Evolutionary conservation across 92 coral and sea anemone species (phyloP).

Genomic region (Actinostola sp.): DNA sequence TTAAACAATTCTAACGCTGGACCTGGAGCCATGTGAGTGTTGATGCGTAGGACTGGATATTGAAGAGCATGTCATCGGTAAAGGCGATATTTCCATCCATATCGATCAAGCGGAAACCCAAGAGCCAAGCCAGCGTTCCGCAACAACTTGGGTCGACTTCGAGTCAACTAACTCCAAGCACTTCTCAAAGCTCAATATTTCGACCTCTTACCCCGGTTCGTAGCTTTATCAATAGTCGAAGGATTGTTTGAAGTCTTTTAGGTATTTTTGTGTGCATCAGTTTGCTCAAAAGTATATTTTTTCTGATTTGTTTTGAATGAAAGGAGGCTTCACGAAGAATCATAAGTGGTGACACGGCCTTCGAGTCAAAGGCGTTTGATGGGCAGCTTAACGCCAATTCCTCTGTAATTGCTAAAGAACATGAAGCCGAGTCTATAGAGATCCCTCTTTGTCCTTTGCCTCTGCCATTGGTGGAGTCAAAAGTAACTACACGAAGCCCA

Average conservation of each 20-base stretch:
- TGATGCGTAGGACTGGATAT: constrained; percentile 35
- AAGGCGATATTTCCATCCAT: constrained; percentile 79
- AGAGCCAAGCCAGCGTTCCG: constrained; percentile 39
- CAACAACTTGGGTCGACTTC: constrained; percentile 9
- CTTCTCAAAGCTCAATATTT: constrained; percentile 41
- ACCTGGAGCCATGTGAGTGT: constrained; percentile 20
- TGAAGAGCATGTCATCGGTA: constrained; percentile 64
- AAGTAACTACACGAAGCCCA: constrained; percentile 27
- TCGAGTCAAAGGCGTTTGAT: constrained; percentile 13
- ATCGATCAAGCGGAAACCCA: constrained; percentile 72
- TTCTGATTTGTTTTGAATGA: constrained; percentile 16
- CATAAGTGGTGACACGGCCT: background rate
- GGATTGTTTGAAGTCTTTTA: constrained; percentile 16
- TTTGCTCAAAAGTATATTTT: constrained; percentile 15
- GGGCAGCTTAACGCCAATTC: constrained; percentile 32
- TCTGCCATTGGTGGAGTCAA: constrained; percentile 25
- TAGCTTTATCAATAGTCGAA: constrained; percentile 28
- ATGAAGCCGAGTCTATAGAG: constrained; percentile 20
- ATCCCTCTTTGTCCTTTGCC: background rate
- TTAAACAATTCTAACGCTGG: background rate
- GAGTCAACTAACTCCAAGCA: constrained; percentile 9
- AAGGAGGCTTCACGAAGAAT: constrained; percentile 56
- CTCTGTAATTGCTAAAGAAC: constrained; percentile 19
- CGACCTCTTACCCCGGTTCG: constrained; percentile 91
- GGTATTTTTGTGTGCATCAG: constrained; percentile 23